Evolutionary conservation across 1,140 invertebrate genomes (phyloP).

Genomic region (Megathymus violae): DNA sequence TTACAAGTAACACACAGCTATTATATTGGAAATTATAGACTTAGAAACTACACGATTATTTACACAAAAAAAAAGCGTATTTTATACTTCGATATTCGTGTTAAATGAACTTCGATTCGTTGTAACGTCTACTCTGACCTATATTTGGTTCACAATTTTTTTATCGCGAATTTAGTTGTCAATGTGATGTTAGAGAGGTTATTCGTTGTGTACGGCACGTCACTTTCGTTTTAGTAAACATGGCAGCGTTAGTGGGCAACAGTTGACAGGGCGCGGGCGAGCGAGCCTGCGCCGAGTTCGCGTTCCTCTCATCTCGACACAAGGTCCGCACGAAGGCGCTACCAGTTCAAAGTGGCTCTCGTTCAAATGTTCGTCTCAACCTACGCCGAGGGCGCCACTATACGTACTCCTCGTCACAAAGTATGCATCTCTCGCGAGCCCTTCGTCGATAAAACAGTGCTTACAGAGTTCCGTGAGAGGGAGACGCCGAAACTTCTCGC

Average conservation of each 20-base stretch:
- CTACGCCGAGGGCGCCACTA: conserved; percentile 75
- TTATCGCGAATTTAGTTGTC: conserved; percentile 51
- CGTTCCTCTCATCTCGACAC: conserved; percentile 71
- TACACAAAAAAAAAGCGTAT: conserved; percentile 34
- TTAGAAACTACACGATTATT: conserved; percentile 17
- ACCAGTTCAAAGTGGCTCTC: conserved; percentile 56
- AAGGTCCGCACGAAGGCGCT: conserved; percentile 61
- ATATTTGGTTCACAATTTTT: conserved; percentile 47
- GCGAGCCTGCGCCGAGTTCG: conserved; percentile 70
- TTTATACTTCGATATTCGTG: conserved; percentile 29
- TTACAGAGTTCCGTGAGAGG: conserved; percentile 44
- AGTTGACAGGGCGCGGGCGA: conserved; percentile 78
- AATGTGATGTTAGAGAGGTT: conserved; percentile 69
- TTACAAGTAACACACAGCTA: conserved; percentile 9
- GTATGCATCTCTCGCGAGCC: conserved; percentile 66
- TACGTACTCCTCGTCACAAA: conserved; percentile 62
- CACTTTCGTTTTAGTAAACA: conserved; percentile 80
- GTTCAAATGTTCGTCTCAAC: conserved; percentile 40
- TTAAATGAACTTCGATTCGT: conserved; percentile 53
- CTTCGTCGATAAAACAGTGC: conserved; percentile 73
- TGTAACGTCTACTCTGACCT: conserved; percentile 58
- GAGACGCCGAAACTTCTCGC: conserved; percentile 58
- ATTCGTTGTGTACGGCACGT: conserved; percentile 78
- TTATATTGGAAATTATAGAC: background rate
- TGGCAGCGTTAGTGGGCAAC: conserved; percentile 75